Base-by-base conservation (phyloP, 2,888 invertebrate species). In the Mimachlamys varia region DNA sequence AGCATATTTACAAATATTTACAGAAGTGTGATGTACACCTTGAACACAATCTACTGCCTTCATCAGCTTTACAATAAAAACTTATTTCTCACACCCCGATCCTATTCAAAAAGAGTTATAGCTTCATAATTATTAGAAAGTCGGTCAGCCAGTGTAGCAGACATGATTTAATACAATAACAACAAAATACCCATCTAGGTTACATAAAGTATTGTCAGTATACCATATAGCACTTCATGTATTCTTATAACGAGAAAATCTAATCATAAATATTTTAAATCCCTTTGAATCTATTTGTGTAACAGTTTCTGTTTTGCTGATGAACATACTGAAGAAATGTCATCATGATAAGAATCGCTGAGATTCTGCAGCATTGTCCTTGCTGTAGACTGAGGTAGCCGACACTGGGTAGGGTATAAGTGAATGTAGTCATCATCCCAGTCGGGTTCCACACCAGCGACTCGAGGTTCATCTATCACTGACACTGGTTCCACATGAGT, bases 61-160 rank as follows among this genome's bases (percentile, higher is more conserved):
- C 76, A 33, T 62, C 62, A 62, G 17, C 62, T 62, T 62, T n/a
- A 62, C 62, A 22, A 22, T 22, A 0, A 7, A 3, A 62, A 62
- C 44, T 44, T 62, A 62, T 76, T 76, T 76, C 76, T 76, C 76
- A 76, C 76, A 76, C 76, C 76, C 33, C 0, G 27, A 7, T 33
- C 10, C 2, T 76, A 33, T 17, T 33, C 76, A 27, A 76, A 33
- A 76, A 33, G 13, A 13, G 27, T 76, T 76, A 76, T 76, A 22
- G 76, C 76, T 76, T 76, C 33, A 76, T 76, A 33, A 76, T 76
- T 76, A 76, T 10, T 7, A 76, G 76, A 76, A 76, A 76, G 33
- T 76, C 76, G 33, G 76, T 76, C 76, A 76, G 76, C 76, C 76
- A 76, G 76, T 33, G 76, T 15, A 76, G 33, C 76, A 33, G 76